Base-by-base conservation (phyloP, 1,140 invertebrate species). In the Thalassaphorura encarpata region DNA sequence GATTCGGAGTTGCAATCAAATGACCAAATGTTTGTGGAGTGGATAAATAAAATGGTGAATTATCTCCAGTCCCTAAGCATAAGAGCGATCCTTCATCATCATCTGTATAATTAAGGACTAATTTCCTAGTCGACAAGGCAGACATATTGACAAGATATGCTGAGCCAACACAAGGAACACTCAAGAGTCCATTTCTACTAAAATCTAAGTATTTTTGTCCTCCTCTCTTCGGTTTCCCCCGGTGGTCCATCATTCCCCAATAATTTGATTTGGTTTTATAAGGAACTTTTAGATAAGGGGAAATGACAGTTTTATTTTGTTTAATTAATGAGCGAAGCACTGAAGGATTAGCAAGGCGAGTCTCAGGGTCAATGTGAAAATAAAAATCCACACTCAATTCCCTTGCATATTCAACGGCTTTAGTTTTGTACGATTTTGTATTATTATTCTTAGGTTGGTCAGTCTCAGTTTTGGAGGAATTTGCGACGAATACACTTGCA, bases 1-100 rank as follows among this genome's bases (percentile, higher is more conserved):
- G n/a, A n/a, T n/a, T 0, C 96, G 96, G 67, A 84, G 91, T 18
- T 86, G 78, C 13, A 85, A 66, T 56, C 82, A 73, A 69, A 98
- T 98, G 54, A 76, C 85, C 0, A 96, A 82, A 70, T 84, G 87
- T 86, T 99, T 89, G 68, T 96, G 95, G 26, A 92, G 77, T 51
- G 82, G 83, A 81, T 29, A 29, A 36, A 5, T 13, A 6, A 26
- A 29, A 24, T 89, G 69, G 52, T 78, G 80, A 4, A 77, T 69
- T 61, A 84, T 87, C 67, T 95, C 87, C 1, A 88, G 81, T 89
- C 98, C 97, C 66, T 97, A 94, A 21, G 89, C 72, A 71, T 98
- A 95, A 72, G n/a, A n/a, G n/a, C n/a, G n/a, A n/a, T n/a, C n/a
- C n/a, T n/a, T 51, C 21, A 83, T 65, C 27, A 11, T 78, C 53